Evolutionary conservation across 2,797 vertebrate genomes (phyloP), one percentile per base, ranked within the genome.

Genomic region (Paratrypauchen microcephalus): DNA sequence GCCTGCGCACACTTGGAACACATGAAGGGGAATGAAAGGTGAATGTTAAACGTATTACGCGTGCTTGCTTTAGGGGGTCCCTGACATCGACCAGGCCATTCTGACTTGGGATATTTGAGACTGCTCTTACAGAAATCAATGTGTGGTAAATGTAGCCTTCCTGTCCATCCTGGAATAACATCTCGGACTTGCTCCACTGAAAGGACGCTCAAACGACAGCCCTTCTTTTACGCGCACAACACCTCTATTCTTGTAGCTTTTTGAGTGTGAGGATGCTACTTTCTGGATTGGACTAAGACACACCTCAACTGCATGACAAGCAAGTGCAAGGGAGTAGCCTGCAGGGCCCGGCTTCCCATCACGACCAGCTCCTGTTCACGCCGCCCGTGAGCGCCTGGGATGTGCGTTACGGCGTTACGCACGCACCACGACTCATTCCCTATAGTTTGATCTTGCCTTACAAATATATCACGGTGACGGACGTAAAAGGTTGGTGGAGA

Each of bases 261-360:
- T 15, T n/a, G n/a, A n/a, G 15, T 26, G 6, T 48, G 39, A 64
- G 41, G 68, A 73, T 83, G 83, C 77, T 77, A 79, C 79, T 74
- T 36, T 73, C 50, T 24, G 57, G 36, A 21, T 71, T 59, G 74
- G 48, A 64, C 61, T 69, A 18, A 59, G 48, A 70, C 36, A 62
- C 39, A 41, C 66, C 61, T 63, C 39, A 47, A 47, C 76, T 77
- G 84, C 82, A 85, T 83, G 83, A 81, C 83, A 83, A 86, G 83
- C 80, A 76, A 86, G 85, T 89, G 83, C 73, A 86, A 75, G 88
- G 88, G 89, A 91, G 91, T 89, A 88, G 87, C 89, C 92, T 86
- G 80, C 82, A 76, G 86, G 87, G 83, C 86, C 88, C 83, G 83
- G 83, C 81, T 78, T 67, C 74, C 79, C 79, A 88, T 89, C 91